Evolutionary conservation across 2,888 invertebrate species (phyloP).

Genomic region (Periphyllus acericola): DNA sequence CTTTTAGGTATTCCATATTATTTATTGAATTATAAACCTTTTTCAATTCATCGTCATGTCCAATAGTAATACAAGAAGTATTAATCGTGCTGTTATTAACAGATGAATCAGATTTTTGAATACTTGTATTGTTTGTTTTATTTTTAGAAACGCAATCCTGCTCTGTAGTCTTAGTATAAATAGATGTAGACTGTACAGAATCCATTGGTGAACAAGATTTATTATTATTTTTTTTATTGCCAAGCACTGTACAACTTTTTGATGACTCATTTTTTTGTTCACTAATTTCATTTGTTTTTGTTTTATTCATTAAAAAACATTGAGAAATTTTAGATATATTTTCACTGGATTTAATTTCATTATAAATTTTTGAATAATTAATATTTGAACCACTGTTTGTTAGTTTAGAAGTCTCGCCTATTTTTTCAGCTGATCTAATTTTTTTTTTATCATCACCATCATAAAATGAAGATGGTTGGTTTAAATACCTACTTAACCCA

Average conservation of each 20-base stretch:
- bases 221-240: not conserved
- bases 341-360: not conserved
- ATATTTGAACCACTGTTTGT: constrained; percentile 31
- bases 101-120: constrained; percentile 1
- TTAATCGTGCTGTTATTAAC: constrained; percentile 11
- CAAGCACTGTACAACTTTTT: not conserved
- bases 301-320: not conserved
- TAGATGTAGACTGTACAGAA: no score
- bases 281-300: not conserved
- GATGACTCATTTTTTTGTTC: constrained; percentile 3
- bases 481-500: constrained; percentile 6
- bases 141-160: not conserved
- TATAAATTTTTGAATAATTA: not conserved
- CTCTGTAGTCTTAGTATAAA: not conserved
- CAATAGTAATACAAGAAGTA: constrained; percentile 23
- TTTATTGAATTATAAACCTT: not conserved
- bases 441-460: not conserved
- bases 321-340: not conserved
- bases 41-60: not conserved
- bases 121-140: not conserved
- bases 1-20: constrained; percentile 33
- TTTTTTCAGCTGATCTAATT: not conserved
- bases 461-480: not conserved
- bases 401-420: not conserved
- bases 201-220: not conserved